Base-by-base conservation (phyloP, 2,797 vertebrate genomes). In the Smutsia temminckii region DNA sequence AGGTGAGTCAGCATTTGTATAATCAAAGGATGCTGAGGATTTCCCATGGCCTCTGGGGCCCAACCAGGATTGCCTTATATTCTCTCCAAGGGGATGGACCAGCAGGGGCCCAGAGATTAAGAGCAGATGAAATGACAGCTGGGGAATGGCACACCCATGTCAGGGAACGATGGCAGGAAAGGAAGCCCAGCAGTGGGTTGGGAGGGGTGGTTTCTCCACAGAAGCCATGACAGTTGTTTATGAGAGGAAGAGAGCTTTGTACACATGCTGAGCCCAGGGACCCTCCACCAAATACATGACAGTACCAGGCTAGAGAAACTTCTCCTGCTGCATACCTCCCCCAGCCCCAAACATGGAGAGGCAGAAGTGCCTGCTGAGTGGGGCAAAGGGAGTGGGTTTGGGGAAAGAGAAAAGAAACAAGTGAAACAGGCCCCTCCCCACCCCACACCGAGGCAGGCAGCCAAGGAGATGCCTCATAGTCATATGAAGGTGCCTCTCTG, bases 241-340 rank as follows among this genome's bases (percentile, higher is more conserved):
- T 46, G 46, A 46, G 46, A 72, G 63, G 29, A 90, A 17, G 3
- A 81, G 21, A n/a, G 80, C 49, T 63, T 34, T 20, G 17, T 11
- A 5, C 18, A 42, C 59, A 11, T 29, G 72, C n/a, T 7, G 3
- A 10, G 75, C 20, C 14, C 74, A 12, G 7, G 20, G 85, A 80
- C 21, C 25, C 10, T 9, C 32, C 0, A 2, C 27, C 23, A 2
- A 34, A 32, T 3, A 17, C 8, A 5, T 0, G n/a, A 46, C 11
- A 6, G 7, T n/a, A 40, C 21, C 5, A 5, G 78, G 21, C 16
- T 29, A 74, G 32, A 13, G 12, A 63, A 37, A 20, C 2, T 32
- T 61, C 23, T 77, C 55, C 40, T 53, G 46, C 40, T 59, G 32
- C 3, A 1, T 5, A 0, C 20, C 66, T 11, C 6, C 8, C 21